Conservation (phyloP, 2,888 invertebrate genomes). For the Tribolium freemani region DNA sequence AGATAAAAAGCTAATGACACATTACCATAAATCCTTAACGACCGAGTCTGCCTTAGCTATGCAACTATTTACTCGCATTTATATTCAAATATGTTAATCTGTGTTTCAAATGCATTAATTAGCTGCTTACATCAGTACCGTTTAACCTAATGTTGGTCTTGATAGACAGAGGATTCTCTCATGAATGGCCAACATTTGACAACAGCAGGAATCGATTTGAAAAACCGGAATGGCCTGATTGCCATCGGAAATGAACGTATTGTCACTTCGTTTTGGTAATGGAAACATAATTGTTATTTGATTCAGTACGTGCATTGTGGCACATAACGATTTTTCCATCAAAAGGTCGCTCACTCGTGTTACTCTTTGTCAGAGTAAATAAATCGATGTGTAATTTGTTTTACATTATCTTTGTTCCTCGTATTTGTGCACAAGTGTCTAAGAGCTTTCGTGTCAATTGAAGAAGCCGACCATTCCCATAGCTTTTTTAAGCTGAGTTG, state of each 20-base stretch:
- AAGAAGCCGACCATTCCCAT: background rate
- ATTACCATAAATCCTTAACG: background rate
- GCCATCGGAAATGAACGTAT: conserved; percentile 15
- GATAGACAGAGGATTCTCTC: background rate
- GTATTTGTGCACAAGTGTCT: conserved; percentile 10
- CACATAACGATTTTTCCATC: conserved; percentile 27
- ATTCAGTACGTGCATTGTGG: background rate
- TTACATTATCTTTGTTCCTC: conserved; percentile 15
- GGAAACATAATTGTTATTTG: conserved; percentile 24
- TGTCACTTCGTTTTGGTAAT: conserved; percentile 23
- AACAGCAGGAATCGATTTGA: background rate
- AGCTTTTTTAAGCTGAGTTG: background rate
- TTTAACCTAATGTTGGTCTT: conserved; percentile 2
- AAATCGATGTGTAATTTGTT: conserved; percentile 23
- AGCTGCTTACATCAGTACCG: conserved; percentile 18
- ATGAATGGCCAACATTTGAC: background rate
- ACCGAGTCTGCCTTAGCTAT: background rate
- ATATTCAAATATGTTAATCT: conserved; percentile 42
- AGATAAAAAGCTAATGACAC: conserved; percentile 10
- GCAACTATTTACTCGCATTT: conserved; percentile 32
- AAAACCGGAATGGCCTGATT: background rate
- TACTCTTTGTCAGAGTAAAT: conserved; percentile 9
- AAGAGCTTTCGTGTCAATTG: background rate
- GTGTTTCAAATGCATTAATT: conserved; percentile 38
- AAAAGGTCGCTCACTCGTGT: conserved; percentile 19